phyloP scores from a whole-genome alignment of 1,140 invertebrate genomes.

The Bombus affinis region DNA sequence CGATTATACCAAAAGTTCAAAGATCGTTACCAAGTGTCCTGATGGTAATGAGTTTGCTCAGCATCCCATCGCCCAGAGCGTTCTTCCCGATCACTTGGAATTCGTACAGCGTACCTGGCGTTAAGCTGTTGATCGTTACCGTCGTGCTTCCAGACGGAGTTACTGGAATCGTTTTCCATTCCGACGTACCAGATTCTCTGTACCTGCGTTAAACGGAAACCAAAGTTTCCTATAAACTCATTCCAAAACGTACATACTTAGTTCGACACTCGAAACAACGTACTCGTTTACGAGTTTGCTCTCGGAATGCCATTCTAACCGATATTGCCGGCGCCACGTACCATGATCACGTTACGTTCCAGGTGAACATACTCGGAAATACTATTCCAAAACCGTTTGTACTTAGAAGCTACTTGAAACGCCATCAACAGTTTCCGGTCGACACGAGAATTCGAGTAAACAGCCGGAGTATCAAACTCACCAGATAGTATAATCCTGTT shows the following conservation, averaged over 20 bases:
- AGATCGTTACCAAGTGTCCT: slow-evolving; percentile 92
- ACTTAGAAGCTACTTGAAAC: not conserved
- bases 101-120: slow-evolving; percentile 95
- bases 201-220: slow-evolving; percentile 83
- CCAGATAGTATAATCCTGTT: slow-evolving; percentile 97
- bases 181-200: slow-evolving; percentile 89
- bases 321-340: not conserved
- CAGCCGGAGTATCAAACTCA: slow-evolving; percentile 70
- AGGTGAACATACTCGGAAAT: not conserved
- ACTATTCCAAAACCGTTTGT: not conserved
- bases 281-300: not conserved
- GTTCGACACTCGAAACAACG: not conserved
- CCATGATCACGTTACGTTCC: not conserved
- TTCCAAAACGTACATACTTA: not conserved
- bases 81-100: slow-evolving; percentile 98
- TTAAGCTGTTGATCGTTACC: slow-evolving; percentile 94
- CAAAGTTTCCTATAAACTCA: not conserved
- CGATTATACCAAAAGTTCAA: not conserved
- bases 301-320: not conserved
- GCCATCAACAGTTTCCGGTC: not conserved
- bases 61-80: slow-evolving; percentile 95
- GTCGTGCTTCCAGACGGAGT: slow-evolving; percentile 94
- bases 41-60: slow-evolving; percentile 95
- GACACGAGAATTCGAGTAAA: not conserved
- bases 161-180: slow-evolving; percentile 96